Percentiles rank a stretch among this genome's conserved stretches.
phyloP scores from a whole-genome alignment of 2,113 vertebrate genomes.

The Nothoprocta pentlandii region DNA sequence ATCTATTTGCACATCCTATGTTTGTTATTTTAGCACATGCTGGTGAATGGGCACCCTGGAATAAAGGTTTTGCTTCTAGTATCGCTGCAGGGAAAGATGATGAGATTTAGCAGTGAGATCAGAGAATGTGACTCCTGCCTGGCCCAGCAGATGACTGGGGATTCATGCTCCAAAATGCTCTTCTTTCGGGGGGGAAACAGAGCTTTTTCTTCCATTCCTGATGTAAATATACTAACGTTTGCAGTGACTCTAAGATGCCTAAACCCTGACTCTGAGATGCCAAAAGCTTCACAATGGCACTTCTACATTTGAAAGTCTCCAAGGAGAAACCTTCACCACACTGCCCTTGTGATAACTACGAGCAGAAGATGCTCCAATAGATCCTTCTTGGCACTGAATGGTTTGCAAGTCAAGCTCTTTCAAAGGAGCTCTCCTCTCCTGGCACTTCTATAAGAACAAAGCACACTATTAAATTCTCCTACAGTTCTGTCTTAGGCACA shows the following conservation, averaged over 20 bases:
- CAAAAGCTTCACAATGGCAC: not conserved
- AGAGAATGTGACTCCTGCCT: not conserved
- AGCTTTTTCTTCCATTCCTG: not conserved
- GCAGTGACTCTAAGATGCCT: not conserved
- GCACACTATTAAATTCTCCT: not conserved
- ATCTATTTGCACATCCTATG: fast-evolving
- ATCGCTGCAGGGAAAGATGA: not conserved
- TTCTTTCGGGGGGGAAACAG: fast-evolving
- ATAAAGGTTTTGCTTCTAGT: not conserved
- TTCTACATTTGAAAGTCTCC: constrained; percentile 37
- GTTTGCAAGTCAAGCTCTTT: not conserved
- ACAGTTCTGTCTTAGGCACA: fast-evolving
- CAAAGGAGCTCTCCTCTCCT: not conserved
- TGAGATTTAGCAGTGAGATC: not conserved
- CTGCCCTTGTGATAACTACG: not conserved
- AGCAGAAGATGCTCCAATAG: not conserved
- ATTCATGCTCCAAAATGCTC: fast-evolving
- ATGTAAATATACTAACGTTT: not conserved
- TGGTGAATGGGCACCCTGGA: not conserved
- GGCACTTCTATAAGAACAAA: not conserved
- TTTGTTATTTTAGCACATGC: fast-evolving
- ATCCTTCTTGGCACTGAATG: not conserved
- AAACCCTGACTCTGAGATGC: not conserved
- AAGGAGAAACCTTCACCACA: not conserved
- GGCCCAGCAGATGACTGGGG: not conserved